Evolutionary conservation across 2,113 vertebrate species (phyloP).

Genomic region (Coptodon bakossiorum): DNA sequence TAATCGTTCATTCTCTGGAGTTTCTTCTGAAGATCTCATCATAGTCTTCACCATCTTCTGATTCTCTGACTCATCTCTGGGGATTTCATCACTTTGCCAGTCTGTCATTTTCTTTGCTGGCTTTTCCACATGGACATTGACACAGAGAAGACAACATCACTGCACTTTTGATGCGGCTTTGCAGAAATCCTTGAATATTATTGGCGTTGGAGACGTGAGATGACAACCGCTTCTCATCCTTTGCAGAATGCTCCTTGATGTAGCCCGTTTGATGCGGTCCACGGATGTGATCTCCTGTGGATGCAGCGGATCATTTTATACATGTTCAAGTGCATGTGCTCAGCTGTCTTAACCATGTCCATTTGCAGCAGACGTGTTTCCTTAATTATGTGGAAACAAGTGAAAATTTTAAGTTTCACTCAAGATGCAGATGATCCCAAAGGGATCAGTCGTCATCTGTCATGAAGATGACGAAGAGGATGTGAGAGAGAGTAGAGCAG

Average conservation of each 20-base stretch:
- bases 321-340: background rate
- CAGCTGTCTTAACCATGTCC: conserved; percentile 49
- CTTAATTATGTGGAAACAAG: conserved; percentile 11
- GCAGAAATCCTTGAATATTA: background rate
- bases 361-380: conserved; percentile 41
- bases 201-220: background rate
- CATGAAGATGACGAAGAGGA: conserved; percentile 58
- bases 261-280: background rate
- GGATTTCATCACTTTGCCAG: background rate
- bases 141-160: background rate
- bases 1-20: background rate
- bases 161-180: background rate
- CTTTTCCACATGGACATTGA: background rate
- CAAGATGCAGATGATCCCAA: conserved; percentile 57
- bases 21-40: background rate
- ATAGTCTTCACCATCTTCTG: background rate
- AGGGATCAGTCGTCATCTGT: conserved; percentile 66
- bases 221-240: background rate
- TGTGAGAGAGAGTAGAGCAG: conserved; percentile 56
- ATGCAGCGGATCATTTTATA: background rate
- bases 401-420: conserved; percentile 1
- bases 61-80: background rate
- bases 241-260: background rate
- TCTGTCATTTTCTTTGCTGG: background rate
- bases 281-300: background rate